Evolutionary conservation across 2,113 vertebrate species (phyloP).

Genomic region (Campylomormyrus tamandua): DNA sequence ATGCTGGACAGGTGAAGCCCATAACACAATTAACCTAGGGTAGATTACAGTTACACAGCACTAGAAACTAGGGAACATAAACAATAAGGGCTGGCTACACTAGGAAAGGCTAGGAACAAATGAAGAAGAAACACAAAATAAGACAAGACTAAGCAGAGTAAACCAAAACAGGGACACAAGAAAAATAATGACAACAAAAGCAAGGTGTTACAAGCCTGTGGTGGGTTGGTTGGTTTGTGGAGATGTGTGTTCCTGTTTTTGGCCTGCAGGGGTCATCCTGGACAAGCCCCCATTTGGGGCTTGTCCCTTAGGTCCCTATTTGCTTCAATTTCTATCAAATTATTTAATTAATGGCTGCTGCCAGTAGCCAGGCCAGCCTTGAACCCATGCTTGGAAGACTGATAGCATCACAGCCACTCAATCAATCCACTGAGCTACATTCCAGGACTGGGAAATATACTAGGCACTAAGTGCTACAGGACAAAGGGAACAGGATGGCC

Average conservation of each 20-base stretch:
- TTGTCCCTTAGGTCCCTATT: not conserved
- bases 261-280: not conserved
- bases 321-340: not conserved
- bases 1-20: not conserved
- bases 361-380: no score
- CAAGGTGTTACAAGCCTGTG: not conserved
- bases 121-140: not conserved
- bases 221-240: no score
- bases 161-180: not conserved
- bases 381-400: no score
- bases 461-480: not conserved
- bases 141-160: not conserved
- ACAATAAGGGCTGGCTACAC: not conserved
- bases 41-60: not conserved
- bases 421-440: not conserved
- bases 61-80: not conserved
- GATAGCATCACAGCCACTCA: not conserved
- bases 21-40: not conserved
- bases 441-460: not conserved
- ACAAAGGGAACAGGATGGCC: not conserved
- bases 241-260: no score
- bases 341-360: not conserved
- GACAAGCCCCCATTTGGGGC: not conserved
- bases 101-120: not conserved
- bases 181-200: not conserved